Evolutionary conservation across 2,888 invertebrate species (phyloP).

Genomic region (Nycteola revayana): DNA sequence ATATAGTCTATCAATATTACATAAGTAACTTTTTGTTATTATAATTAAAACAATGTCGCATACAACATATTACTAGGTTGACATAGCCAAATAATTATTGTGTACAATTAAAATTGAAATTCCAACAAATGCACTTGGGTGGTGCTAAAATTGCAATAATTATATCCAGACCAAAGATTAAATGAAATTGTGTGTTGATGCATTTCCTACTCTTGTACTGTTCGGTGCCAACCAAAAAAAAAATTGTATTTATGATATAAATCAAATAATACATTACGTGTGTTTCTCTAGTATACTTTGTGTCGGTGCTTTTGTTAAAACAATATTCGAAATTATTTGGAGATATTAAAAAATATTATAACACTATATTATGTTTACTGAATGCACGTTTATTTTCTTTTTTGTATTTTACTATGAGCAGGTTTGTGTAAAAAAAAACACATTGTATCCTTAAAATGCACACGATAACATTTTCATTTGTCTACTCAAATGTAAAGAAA

Average conservation of each 20-base stretch:
- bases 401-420: neutral
- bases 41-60: slow-evolving; percentile 26
- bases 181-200: slow-evolving; percentile 49
- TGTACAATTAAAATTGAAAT: slow-evolving; percentile 25
- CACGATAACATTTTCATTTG: neutral
- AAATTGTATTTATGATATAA: slow-evolving; percentile 40
- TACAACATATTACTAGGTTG: slow-evolving; percentile 35
- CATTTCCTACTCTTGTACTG: slow-evolving; percentile 51
- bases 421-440: neutral
- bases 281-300: slow-evolving; percentile 37
- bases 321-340: slow-evolving; percentile 43
- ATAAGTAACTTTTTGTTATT: slow-evolving; percentile 36
- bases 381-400: neutral
- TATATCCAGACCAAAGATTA: slow-evolving; percentile 71
- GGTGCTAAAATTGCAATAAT: slow-evolving; percentile 54
- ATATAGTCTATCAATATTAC: slow-evolving; percentile 70
- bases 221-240: slow-evolving; percentile 58
- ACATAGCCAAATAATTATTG: slow-evolving; percentile 31
- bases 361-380: slow-evolving; percentile 20
- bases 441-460: slow-evolving; percentile 1
- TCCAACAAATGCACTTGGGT: slow-evolving; percentile 24
- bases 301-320: slow-evolving; percentile 44
- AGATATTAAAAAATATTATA: slow-evolving; percentile 30
- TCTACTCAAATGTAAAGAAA: neutral
- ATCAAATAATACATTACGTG: slow-evolving; percentile 28